Base-by-base conservation (phyloP, 2,888 invertebrate species). In the Coecobrya sp. region DNA sequence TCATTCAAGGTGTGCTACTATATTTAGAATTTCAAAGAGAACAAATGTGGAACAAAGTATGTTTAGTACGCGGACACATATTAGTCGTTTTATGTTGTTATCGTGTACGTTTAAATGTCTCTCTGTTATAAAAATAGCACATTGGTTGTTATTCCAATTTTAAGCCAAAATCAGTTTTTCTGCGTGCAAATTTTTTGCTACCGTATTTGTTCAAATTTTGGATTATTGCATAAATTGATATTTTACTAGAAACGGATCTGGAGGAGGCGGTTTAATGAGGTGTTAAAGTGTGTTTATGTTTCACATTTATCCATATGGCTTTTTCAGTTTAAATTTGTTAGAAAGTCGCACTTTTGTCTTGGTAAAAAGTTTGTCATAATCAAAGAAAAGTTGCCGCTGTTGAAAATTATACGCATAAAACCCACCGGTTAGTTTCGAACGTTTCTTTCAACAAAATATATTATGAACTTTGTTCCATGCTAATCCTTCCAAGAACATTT, bases 171-270 rank as follows among this genome's bases (percentile, higher is more conserved):
- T 25, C 25, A 11, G 8, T 25, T 62, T 62, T 25, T n/a, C n/a
- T n/a, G n/a, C n/a, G n/a, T 25, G 25, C 4, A 8, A 0, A 19
- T 62, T 62, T 10, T 25, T 22, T 22, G 62, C 25, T 11, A 10
- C 5, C 10, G 22, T 62, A 25, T 25, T 62, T 25, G 16, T 52
- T 7, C 52, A 52, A 59, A 59, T 19, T 30, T 27, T 68, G 13
- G 62, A 11, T 10, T 62, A 49, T 25, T 88, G 59, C 45, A 49
- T 22, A 88, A 88, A 88, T 79, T 88, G 59, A 88, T 25, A 65
- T 88, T 79, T 79, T 79, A 45, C 52, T 82, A 27, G 55, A 81
- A 52, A n/a, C 45, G 81, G 65, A 81, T 49, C 49, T 42, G n/a
- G 36, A 11, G 59, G 70, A 25, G 42, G 65, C 22, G 49, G 42